Conservation (phyloP, 2,113 vertebrate species). For the Takifugu bimaculatus region DNA sequence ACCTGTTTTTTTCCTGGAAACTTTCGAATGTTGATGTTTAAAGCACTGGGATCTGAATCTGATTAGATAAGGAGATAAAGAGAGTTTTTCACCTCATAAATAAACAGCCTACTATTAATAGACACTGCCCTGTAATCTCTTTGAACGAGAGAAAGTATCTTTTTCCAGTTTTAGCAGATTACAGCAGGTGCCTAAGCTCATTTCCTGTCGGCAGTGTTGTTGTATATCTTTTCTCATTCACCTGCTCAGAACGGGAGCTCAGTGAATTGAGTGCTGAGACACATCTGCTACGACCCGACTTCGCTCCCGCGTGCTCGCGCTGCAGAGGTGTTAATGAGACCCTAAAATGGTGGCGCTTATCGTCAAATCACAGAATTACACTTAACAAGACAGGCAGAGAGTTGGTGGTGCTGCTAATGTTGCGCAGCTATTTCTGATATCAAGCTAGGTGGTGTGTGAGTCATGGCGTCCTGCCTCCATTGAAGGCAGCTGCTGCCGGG, state of each 20-base stretch:
- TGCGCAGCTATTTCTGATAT: conserved; percentile 10
- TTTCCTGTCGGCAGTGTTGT: neutral
- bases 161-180: neutral
- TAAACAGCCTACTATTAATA: neutral
- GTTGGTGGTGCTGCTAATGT: conserved; percentile 31
- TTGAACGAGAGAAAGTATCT: too few relatives aligned
- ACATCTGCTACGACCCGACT: neutral
- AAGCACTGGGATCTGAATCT: too few relatives aligned
- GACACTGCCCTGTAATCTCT: neutral
- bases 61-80: too few relatives aligned
- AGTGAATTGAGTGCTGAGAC: neutral
- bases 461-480: too few relatives aligned
- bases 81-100: too few relatives aligned
- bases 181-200: neutral
- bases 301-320: conserved; percentile 22
- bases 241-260: neutral
- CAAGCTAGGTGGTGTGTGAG: too few relatives aligned
- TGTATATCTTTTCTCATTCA: neutral
- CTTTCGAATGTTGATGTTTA: too few relatives aligned
- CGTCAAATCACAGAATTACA: conserved; percentile 28
- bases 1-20: neutral
- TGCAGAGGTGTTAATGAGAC: conserved; percentile 46
- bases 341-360: conserved; percentile 11
- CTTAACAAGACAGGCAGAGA: neutral
- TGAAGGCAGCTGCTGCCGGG: conserved; percentile 34